These are phyloP conservation scores for Xerus rutilus DNA, from an alignment of 2,797 vertebrate genomes.

Conservation along the genomic window DNA sequence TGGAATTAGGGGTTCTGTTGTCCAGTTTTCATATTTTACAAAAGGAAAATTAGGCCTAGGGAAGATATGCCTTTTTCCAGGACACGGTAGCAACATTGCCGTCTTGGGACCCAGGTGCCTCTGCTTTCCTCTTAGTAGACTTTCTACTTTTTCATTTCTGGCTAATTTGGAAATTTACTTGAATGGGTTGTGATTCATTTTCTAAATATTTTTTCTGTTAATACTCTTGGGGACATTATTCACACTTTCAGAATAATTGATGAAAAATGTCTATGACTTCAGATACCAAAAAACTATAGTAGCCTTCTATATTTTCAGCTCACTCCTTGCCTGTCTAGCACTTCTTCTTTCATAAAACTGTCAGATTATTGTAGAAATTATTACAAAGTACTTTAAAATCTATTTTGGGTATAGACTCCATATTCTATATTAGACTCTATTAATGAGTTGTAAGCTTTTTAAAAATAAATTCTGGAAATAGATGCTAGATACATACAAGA, in stretches of 20 bases:
- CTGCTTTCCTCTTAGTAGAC: neutral
- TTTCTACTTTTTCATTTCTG: neutral
- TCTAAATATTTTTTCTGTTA: conserved; percentile 63
- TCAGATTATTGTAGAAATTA: neutral
- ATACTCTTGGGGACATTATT: conserved; percentile 39
- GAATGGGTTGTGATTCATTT: conserved; percentile 54
- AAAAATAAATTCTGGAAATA: neutral
- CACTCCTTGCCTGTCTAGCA: neutral
- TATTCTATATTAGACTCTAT: neutral
- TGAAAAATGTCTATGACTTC: conserved; percentile 15
- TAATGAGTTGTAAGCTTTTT: neutral
- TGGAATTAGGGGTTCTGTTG: conserved; percentile 25
- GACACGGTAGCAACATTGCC: rapidly evolving
- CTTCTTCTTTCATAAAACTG: neutral
- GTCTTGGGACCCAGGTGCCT: neutral
- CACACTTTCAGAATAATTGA: conserved; percentile 56
- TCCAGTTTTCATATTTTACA: conserved; percentile 26
- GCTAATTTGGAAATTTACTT: conserved; percentile 53
- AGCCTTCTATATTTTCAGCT: neutral
- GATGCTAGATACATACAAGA: neutral
- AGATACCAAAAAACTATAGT: neutral
- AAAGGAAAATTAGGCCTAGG: neutral
- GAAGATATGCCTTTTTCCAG: neutral
- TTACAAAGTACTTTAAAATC: neutral
- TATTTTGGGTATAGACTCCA: neutral